Conservation (phyloP, 2,113 vertebrate species). For the Suricata suricatta region DNA sequence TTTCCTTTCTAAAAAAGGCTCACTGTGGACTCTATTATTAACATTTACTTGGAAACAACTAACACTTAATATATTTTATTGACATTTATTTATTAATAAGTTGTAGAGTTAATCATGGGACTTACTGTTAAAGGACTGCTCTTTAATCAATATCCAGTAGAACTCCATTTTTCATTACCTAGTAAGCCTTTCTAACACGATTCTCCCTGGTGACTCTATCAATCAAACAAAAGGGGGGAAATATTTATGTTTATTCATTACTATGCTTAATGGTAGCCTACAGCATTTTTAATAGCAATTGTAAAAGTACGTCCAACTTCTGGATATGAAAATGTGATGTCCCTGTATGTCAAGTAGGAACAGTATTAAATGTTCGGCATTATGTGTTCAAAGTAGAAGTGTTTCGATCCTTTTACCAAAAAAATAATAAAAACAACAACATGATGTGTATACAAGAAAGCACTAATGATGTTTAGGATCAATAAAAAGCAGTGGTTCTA, state of each 20-base stretch:
- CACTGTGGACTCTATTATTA: neutral
- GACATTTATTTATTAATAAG: constrained; percentile 30
- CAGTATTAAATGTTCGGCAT: neutral
- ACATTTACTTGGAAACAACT: neutral
- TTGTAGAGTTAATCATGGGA: neutral
- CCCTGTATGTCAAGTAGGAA: neutral
- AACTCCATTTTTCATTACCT: neutral
- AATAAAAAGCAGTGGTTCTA: neutral
- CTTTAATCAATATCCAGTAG: neutral
- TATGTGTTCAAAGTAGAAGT: neutral
- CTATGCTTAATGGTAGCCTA: neutral
- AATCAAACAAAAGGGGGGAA: neutral
- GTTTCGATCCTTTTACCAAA: neutral
- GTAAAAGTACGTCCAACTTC: neutral
- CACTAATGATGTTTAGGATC: neutral
- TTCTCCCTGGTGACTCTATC: neutral
- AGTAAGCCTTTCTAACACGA: neutral
- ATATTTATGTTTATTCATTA: neutral
- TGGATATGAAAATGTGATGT: neutral
- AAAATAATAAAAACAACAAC: neutral
- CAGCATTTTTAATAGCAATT: neutral
- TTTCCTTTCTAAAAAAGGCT: neutral
- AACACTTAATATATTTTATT: neutral
- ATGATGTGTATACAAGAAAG: neutral
- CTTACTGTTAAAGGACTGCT: neutral